phyloP scores from a whole-genome alignment of 2,888 invertebrate genomes.

The Merodon equestris region DNA sequence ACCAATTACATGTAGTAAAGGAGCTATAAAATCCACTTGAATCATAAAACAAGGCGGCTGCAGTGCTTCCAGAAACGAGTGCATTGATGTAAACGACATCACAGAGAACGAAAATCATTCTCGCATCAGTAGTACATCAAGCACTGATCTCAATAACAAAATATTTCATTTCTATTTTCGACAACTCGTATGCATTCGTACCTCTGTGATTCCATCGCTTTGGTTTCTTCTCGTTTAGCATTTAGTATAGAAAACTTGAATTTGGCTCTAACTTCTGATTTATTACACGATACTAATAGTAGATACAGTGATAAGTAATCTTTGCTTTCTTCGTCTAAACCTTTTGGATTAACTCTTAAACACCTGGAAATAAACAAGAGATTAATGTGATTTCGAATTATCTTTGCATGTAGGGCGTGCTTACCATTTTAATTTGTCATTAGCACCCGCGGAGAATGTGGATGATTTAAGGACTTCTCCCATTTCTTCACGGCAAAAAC shows the following conservation, averaged over 20 bases:
- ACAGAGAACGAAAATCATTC: too few relatives aligned
- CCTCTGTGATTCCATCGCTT: conserved; percentile 97
- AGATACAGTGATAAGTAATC: conserved; percentile 99
- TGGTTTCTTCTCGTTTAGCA: conserved; percentile 99
- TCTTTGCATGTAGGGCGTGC: conserved; percentile 49
- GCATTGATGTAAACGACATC: too few relatives aligned
- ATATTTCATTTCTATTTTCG: conserved; percentile 29
- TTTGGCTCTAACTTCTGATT: conserved; percentile 99
- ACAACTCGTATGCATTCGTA: conserved; percentile 61
- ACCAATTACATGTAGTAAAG: too few relatives aligned
- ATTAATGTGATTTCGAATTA: conserved; percentile 1
- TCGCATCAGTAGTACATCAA: too few relatives aligned
- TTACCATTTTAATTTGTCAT: conserved; percentile 99
- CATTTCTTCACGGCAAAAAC: conserved; percentile 99
- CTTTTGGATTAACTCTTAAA: conserved; percentile 99
- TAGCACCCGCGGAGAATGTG: conserved; percentile 99
- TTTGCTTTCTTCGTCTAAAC: conserved; percentile 99
- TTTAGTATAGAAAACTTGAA: conserved; percentile 99
- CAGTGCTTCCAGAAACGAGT: too few relatives aligned
- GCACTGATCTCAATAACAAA: not conserved
- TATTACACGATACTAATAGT: conserved; percentile 99
- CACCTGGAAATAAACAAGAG: conserved; percentile 82
- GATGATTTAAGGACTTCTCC: conserved; percentile 99
- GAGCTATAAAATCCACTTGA: too few relatives aligned
- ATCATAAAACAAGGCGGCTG: too few relatives aligned